These are phyloP conservation scores for Chaetoderma sp. DNA, from an alignment of 2,888 invertebrate genomes.

Conservation along the genomic window DNA sequence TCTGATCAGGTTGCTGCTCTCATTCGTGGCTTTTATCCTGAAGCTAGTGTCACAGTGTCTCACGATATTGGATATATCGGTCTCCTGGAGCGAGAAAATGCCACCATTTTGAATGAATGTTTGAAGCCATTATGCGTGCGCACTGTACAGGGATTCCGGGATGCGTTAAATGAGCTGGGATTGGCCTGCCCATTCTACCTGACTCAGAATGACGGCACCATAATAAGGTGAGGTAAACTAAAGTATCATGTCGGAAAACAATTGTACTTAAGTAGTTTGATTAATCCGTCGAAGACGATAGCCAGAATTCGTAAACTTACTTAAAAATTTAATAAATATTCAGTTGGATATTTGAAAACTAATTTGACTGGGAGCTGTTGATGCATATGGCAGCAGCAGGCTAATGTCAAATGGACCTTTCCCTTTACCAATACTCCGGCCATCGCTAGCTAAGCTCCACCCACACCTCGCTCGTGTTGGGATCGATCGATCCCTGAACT, in stretches of 20 bases:
- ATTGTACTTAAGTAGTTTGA: neutral
- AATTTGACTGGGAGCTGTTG: too few relatives aligned
- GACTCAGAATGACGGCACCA: conserved; percentile 65
- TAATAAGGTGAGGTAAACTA: conserved; percentile 48
- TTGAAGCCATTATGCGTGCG: conserved; percentile 53
- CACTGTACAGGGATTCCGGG: conserved; percentile 51
- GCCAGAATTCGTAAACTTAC: too few relatives aligned
- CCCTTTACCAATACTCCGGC: too few relatives aligned
- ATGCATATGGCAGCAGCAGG: too few relatives aligned
- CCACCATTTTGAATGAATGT: conserved; percentile 62
- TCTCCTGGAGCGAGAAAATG: conserved; percentile 64
- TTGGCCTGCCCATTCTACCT: conserved; percentile 58
- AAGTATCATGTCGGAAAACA: too few relatives aligned
- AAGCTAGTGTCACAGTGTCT: conserved; percentile 54
- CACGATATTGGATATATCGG: conserved; percentile 59
- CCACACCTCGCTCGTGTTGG: too few relatives aligned
- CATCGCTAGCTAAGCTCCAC: too few relatives aligned
- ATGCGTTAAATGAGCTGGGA: conserved; percentile 46
- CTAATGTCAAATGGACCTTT: too few relatives aligned
- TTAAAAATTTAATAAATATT: too few relatives aligned
- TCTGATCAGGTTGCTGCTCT: conserved; percentile 36
- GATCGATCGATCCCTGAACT: too few relatives aligned
- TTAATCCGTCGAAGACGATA: too few relatives aligned
- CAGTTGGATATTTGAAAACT: too few relatives aligned
- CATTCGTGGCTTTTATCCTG: conserved; percentile 43